Base-by-base conservation (phyloP, 2,797 vertebrate genomes). In the Myripristis jacobus region DNA sequence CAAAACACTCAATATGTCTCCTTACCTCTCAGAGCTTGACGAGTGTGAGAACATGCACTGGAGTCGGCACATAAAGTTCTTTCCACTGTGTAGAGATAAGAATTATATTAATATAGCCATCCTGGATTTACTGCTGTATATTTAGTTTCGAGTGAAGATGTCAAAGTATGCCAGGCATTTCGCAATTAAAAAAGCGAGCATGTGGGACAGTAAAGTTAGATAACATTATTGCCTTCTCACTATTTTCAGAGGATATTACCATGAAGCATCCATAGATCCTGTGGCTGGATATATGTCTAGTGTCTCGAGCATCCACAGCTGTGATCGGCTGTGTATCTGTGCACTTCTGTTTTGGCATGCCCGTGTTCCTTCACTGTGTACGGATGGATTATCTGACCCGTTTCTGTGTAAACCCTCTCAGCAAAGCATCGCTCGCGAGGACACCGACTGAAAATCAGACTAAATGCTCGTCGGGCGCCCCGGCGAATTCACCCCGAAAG, bases 21-120 rank as follows among this genome's bases (percentile, higher is more conserved):
- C 86, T 91, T 91, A 94, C 93, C 93, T 94, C 89, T 94, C 92
- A 6, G 85, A 87, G 86, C 88, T 60, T 3, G 93, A 91, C 7
- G 93, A 86, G 77, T 91, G 90, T 64, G 93, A 88, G 87, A 94
- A 94, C 91, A 94, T 91, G 81, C 91, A 92, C 90, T 94, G 93
- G 59, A 94, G 90, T 75, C 93, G 90, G 75, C 92, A 94, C 91
- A 94, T 94, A 15, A 94, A 93, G 92, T 91, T 93, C 86, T 94
- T 94, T 87, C 93, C 93, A 57, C 93, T 94, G 91, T 55, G 71
- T 34, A 57, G 70, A 85, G 73, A 92, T 73, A 77, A 86, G 69
- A 87, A 80, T 87, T 54, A 63, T 57, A 73, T 79, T 36, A 78
- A 70, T 72, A 60, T 18, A 71, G 67, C 67, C 38, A 31, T 51